These are phyloP conservation scores for Pollenia griseotomentosa DNA, from an alignment of 2,888 invertebrate genomes.

Conservation along the genomic window DNA sequence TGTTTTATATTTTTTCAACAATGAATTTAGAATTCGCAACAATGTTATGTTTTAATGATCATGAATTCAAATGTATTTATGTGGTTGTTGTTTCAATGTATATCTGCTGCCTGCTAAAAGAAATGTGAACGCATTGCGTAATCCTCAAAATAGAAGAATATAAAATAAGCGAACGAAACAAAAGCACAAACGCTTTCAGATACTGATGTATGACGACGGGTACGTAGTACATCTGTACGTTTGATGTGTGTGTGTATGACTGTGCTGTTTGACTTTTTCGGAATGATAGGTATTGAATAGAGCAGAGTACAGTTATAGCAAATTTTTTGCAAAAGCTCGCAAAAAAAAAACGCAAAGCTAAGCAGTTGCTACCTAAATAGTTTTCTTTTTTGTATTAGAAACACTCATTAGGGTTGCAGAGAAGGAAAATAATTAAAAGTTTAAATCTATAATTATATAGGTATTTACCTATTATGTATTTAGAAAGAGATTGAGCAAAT, in stretches of 20 bases:
- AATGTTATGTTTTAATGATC: slow-evolving; percentile 45
- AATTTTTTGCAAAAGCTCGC: slow-evolving; percentile 51
- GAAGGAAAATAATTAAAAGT: neutral
- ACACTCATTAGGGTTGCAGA: slow-evolving; percentile 17
- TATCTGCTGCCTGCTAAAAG: slow-evolving; percentile 49
- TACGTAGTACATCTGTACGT: neutral
- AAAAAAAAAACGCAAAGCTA: slow-evolving; percentile 14
- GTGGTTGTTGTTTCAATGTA: slow-evolving; percentile 14
- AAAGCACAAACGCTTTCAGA: slow-evolving; percentile 42
- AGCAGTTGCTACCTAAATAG: slow-evolving; percentile 56
- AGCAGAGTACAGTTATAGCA: slow-evolving; percentile 63
- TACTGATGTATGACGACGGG: slow-evolving; percentile 16
- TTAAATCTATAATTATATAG: neutral
- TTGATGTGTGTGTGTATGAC: neutral
- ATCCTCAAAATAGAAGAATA: slow-evolving; percentile 57
- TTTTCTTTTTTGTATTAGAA: slow-evolving; percentile 23
- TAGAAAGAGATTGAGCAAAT: neutral
- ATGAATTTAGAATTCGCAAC: slow-evolving; percentile 64
- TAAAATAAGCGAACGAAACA: neutral
- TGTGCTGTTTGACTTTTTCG: neutral
- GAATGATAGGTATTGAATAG: slow-evolving; percentile 44
- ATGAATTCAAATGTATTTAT: slow-evolving; percentile 46
- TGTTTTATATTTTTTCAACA: neutral
- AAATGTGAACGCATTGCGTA: slow-evolving; percentile 75
- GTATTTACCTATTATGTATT: neutral